phyloP scores from a whole-genome alignment of 2,797 vertebrate genomes.

The Tokudaia tokunoshimensis region DNA sequence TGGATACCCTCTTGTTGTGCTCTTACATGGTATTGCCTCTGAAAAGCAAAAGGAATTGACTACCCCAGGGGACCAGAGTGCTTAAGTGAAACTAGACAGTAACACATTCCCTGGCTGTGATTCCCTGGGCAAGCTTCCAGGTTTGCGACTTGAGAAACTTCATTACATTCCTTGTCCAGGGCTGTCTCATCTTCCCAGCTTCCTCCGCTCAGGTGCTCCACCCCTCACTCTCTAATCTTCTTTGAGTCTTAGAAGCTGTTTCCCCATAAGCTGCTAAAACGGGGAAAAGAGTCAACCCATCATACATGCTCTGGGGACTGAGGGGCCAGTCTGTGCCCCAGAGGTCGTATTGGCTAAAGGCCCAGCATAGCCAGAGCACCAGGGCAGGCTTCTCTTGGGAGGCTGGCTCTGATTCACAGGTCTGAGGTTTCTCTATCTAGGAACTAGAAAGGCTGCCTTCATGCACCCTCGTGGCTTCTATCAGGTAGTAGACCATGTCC shows the following conservation, averaged over 20 bases:
- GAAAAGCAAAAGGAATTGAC: conserved; percentile 23
- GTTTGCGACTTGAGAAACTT: background rate
- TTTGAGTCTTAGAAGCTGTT: background rate
- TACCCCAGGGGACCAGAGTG: background rate
- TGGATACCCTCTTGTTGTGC: background rate
- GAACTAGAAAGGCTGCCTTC: background rate
- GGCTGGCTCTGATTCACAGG: conserved; percentile 16
- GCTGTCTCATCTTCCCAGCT: background rate
- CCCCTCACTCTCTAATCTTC: background rate
- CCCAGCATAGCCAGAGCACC: background rate
- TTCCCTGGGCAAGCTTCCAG: background rate
- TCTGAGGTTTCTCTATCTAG: conserved; percentile 31
- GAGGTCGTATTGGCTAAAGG: background rate
- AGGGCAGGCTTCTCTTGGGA: background rate
- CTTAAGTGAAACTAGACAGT: background rate
- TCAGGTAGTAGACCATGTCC: background rate
- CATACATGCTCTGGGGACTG: background rate
- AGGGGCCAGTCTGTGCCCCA: background rate
- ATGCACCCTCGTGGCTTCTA: background rate
- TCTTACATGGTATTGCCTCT: background rate
- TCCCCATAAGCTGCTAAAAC: background rate
- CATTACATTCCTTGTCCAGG: background rate
- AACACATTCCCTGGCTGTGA: background rate
- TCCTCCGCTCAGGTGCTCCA: background rate
- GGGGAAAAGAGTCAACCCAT: background rate